Conservation (phyloP, 2,797 vertebrate genomes). For the Iguana delicatissima region DNA sequence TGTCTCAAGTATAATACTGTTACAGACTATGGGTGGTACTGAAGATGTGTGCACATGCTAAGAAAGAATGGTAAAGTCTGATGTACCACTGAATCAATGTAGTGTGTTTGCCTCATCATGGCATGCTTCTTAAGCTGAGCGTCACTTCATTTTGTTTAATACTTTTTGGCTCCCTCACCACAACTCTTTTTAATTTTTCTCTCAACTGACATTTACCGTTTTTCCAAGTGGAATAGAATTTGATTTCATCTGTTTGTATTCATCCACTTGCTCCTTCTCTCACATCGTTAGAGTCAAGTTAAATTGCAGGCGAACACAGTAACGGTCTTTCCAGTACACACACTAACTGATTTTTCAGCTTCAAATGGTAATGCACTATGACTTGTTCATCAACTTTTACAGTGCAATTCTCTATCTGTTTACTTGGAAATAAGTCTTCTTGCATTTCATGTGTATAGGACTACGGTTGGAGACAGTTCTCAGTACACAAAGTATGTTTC, state of each 20-base stretch:
- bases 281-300: rapidly evolving
- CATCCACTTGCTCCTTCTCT: not conserved
- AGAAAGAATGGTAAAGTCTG: not conserved
- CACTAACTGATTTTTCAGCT: conserved; percentile 21
- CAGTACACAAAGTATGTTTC: conserved; percentile 38
- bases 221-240: not conserved
- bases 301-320: not conserved
- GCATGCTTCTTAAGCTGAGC: not conserved
- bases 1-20: not conserved
- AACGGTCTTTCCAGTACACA: rapidly evolving
- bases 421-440: not conserved
- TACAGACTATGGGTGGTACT: too few relatives aligned
- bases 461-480: not conserved
- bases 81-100: not conserved
- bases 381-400: not conserved
- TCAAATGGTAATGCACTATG: not conserved
- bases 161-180: not conserved
- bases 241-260: not conserved
- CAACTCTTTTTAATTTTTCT: not conserved
- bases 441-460: not conserved
- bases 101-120: not conserved
- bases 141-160: not conserved
- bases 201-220: not conserved
- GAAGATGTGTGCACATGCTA: not conserved
- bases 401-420: not conserved